A percentile compares a stretch with the other conserved stretches of the same genome.
phyloP scores from a whole-genome alignment of 2,113 vertebrate species.

The Motacilla tschutschensis region DNA sequence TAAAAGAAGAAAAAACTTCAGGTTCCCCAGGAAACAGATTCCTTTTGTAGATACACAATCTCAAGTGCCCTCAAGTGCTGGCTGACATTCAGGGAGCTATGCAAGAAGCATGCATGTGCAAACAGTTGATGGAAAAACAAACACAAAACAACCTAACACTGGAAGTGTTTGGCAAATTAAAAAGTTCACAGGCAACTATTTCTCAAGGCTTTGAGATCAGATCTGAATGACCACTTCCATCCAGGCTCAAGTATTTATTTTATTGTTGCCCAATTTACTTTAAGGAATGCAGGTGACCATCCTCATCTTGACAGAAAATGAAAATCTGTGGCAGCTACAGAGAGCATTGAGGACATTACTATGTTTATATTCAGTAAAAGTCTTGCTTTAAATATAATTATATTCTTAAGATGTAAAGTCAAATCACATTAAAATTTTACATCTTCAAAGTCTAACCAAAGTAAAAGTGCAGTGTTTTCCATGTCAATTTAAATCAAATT shows the following conservation, averaged over 20 bases:
- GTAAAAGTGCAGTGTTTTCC: constrained; percentile 3
- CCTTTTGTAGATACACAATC: constrained; percentile 15
- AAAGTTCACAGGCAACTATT: not conserved
- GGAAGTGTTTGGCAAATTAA: not conserved
- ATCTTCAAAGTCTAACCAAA: constrained; percentile 6
- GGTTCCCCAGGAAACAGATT: constrained; percentile 36
- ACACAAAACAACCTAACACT: not conserved
- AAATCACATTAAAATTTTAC: constrained; percentile 4
- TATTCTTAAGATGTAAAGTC: not conserved
- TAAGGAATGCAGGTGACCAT: constrained; percentile 23
- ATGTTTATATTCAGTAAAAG: constrained; percentile 35
- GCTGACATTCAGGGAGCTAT: constrained; percentile 9
- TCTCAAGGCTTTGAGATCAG: not conserved
- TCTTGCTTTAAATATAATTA: constrained; percentile 10
- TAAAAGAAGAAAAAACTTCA: not conserved
- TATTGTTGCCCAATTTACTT: not conserved
- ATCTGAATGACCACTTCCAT: not conserved
- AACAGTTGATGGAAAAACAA: constrained; percentile 29
- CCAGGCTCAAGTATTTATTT: not conserved
- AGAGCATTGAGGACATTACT: constrained; percentile 19
- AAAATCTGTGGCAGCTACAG: not conserved
- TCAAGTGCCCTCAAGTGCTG: constrained; percentile 36
- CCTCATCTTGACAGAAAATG: constrained; percentile 34
- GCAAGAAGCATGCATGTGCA: constrained; percentile 20
- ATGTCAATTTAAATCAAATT: constrained; percentile 4